These are phyloP conservation scores for Catalaphyllia jardinei DNA, from an alignment of 64 coral and sea anemone genomes.

Conservation along the genomic window DNA sequence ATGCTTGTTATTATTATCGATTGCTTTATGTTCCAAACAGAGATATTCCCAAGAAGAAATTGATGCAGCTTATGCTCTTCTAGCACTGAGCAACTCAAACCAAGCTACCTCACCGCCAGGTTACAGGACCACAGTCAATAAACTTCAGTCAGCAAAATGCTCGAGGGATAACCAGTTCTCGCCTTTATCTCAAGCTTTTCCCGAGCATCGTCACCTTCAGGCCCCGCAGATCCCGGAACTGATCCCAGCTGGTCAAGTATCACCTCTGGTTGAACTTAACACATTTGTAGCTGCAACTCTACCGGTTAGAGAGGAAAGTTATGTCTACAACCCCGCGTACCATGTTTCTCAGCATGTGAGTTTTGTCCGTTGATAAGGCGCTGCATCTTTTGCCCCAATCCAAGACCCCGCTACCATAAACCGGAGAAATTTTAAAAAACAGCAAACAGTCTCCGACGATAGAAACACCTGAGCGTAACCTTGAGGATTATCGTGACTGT, in stretches of 20 bases:
- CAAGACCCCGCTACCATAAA: no score
- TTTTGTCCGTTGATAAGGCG: not conserved
- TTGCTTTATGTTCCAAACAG: not conserved
- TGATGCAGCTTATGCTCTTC: slow-evolving; percentile 26
- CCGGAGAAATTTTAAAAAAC: no score
- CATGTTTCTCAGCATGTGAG: not conserved
- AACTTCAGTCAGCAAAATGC: not conserved
- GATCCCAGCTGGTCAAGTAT: not conserved
- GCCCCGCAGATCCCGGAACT: no score
- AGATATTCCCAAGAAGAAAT: slow-evolving; percentile 32
- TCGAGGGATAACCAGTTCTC: not conserved
- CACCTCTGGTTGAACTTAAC: slow-evolving; percentile 10
- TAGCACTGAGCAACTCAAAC: slow-evolving; percentile 20
- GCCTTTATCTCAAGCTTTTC: not conserved
- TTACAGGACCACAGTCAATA: not conserved
- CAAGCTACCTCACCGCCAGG: not conserved
- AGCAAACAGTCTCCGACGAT: no score
- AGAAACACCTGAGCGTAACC: no score
- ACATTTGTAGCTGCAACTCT: slow-evolving; percentile 1
- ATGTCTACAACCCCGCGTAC: not conserved
- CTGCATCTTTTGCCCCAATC: not conserved
- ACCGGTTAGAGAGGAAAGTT: not conserved
- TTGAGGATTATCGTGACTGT: no score
- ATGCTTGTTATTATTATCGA: no score
- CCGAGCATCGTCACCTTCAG: not conserved